phyloP scores from a whole-genome alignment of 2,113 vertebrate genomes.

The Sinocyclocheilus anshuiensis region DNA sequence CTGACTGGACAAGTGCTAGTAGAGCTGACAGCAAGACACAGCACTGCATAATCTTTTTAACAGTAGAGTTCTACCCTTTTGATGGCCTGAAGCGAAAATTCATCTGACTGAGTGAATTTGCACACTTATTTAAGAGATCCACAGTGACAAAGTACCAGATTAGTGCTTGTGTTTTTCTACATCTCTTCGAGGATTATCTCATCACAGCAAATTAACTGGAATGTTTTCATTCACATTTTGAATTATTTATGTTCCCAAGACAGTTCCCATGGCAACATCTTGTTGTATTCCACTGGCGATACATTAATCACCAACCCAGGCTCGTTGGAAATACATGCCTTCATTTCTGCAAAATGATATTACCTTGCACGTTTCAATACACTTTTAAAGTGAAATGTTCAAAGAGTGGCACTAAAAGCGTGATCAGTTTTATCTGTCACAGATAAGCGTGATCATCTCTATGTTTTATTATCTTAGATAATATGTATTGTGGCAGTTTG shows the following conservation, averaged over 20 bases:
- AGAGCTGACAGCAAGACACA: constrained; percentile 11
- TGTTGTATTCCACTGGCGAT: constrained; percentile 20
- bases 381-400: neutral
- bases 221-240: constrained; percentile 39
- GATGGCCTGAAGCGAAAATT: neutral
- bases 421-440: neutral
- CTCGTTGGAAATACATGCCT: neutral
- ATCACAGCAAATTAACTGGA: constrained; percentile 18
- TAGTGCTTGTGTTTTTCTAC: constrained; percentile 21
- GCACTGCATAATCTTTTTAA: constrained; percentile 11
- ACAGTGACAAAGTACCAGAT: constrained; percentile 35
- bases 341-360: neutral
- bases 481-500: neutral
- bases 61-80: constrained; percentile 18
- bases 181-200: constrained; percentile 34
- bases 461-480: neutral
- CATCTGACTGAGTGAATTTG: constrained; percentile 1
- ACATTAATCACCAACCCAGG: constrained; percentile 21
- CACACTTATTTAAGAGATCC: constrained; percentile 22
- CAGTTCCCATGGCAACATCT: constrained; percentile 27
- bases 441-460: neutral
- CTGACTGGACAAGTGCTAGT: constrained; percentile 19
- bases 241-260: constrained; percentile 28
- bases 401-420: neutral
- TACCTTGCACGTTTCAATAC: neutral